These are phyloP conservation scores for Diglossa cyanea DNA, from an alignment of 2,797 vertebrate genomes.

Conservation along the genomic window DNA sequence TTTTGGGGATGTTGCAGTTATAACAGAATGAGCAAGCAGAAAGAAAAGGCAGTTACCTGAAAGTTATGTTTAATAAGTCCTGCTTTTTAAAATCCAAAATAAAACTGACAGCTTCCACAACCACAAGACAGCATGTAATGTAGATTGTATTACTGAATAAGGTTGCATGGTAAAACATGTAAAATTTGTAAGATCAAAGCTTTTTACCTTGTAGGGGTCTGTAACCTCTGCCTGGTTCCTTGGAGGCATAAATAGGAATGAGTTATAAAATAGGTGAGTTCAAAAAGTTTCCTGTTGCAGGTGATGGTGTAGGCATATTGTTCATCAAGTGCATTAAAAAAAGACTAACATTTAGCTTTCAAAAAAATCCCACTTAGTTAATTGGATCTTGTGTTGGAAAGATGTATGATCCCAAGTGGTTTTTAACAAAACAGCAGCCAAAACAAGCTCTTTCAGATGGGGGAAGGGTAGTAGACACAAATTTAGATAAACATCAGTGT, in stretches of 20 bases:
- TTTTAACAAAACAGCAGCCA: conserved; percentile 15
- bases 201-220: background rate
- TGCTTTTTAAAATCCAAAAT: background rate
- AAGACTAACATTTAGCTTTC: background rate
- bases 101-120: background rate
- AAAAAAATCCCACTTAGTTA: background rate
- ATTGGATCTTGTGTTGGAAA: conserved; percentile 5
- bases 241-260: background rate
- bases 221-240: background rate
- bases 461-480: conserved; percentile 23
- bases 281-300: background rate
- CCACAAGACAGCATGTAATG: background rate
- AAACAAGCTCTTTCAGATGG: conserved; percentile 18
- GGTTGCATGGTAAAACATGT: background rate
- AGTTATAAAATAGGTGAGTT: background rate
- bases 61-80: background rate
- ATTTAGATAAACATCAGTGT: conserved; percentile 57
- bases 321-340: background rate
- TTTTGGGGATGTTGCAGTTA: background rate
- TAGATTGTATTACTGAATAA: background rate
- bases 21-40: background rate
- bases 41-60: background rate
- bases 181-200: background rate
- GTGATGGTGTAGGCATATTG: background rate
- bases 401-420: conserved; percentile 2